These are phyloP conservation scores for Napeogenes inachia DNA, from an alignment of 2,888 invertebrate genomes.

Conservation along the genomic window DNA sequence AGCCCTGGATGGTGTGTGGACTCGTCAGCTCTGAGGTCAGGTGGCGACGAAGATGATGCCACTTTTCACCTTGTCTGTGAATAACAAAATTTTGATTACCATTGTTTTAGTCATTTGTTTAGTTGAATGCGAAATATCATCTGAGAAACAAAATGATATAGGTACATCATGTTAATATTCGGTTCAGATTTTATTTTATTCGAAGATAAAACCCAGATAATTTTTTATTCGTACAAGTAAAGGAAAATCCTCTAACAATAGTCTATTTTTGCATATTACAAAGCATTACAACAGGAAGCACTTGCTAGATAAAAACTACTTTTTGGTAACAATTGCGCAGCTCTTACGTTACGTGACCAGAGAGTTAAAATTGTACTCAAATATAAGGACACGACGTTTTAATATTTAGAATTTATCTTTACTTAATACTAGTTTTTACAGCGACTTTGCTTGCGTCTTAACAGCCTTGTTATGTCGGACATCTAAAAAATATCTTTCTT, in stretches of 20 bases:
- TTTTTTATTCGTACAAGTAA: neutral
- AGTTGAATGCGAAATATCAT: neutral
- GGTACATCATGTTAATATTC: too few species aligned
- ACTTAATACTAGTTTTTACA: neutral
- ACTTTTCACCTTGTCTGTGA: conserved; percentile 84
- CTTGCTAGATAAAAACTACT: conserved; percentile 42
- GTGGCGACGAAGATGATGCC: conserved; percentile 84
- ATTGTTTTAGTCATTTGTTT: neutral
- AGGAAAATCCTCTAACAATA: conserved; percentile 9
- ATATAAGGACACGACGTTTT: conserved; percentile 32
- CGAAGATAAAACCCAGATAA: too few species aligned
- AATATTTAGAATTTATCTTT: conserved; percentile 15
- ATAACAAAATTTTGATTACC: neutral
- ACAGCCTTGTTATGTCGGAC: too few species aligned
- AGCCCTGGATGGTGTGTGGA: conserved; percentile 84
- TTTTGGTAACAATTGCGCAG: conserved; percentile 34
- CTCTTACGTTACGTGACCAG: conserved; percentile 54
- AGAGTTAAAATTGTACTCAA: conserved; percentile 47
- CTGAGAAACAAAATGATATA: too few species aligned
- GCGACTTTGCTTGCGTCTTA: neutral
- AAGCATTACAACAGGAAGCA: conserved; percentile 44
- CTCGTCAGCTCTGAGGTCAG: conserved; percentile 87
- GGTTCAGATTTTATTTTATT: too few species aligned
- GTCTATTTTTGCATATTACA: conserved; percentile 16
- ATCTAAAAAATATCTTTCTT: too few species aligned